These are phyloP conservation scores for Folsomia manolachei DNA, from an alignment of 2,888 invertebrate species.

Conservation along the genomic window DNA sequence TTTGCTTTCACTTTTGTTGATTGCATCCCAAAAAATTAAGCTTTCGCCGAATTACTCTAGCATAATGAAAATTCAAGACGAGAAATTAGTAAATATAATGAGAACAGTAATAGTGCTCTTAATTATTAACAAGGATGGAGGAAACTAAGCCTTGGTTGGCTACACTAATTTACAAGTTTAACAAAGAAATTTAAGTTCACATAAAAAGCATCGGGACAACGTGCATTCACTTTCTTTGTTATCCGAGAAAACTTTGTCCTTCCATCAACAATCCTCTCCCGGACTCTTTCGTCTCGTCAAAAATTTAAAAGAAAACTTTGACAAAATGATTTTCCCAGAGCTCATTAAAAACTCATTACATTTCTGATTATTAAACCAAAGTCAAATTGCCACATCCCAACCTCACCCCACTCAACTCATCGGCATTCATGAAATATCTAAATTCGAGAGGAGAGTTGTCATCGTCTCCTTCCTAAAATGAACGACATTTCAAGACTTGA, in stretches of 20 bases:
- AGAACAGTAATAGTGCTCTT: not conserved
- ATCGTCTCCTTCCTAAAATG: not conserved
- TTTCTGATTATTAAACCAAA: constrained; percentile 7
- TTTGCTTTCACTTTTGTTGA: too few species aligned
- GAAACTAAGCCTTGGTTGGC: not conserved
- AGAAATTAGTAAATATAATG: not conserved
- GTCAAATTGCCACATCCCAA: not conserved
- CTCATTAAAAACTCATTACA: constrained; percentile 33
- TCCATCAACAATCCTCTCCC: not conserved
- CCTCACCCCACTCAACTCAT: not conserved
- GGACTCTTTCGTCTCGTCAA: not conserved
- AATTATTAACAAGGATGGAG: not conserved
- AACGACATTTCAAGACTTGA: not conserved
- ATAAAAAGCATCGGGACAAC: too few species aligned
- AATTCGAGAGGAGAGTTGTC: not conserved
- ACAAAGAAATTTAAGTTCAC: too few species aligned
- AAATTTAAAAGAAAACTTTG: constrained; percentile 4
- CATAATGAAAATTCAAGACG: not conserved
- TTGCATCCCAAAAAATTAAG: not conserved
- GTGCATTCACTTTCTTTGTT: too few species aligned
- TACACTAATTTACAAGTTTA: too few species aligned
- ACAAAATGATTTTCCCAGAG: constrained; percentile 27
- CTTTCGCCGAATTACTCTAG: not conserved
- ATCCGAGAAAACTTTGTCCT: not conserved
- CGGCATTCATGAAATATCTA: too few species aligned